Evolutionary conservation across 2,797 vertebrate genomes (phyloP).

Genomic region (Peromyscus aztecus): DNA sequence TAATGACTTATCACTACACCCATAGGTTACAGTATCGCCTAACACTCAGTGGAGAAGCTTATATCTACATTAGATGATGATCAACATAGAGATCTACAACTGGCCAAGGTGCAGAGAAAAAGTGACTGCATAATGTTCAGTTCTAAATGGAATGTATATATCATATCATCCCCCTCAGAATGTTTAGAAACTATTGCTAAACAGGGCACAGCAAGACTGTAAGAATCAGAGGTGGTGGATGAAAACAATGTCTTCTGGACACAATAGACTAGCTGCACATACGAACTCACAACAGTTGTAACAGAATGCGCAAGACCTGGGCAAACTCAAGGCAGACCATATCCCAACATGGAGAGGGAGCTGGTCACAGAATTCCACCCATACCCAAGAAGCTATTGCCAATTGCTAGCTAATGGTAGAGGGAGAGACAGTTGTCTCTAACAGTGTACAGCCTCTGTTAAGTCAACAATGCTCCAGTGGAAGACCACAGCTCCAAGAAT

Average conservation of each 20-base stretch:
- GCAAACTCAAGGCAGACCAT: background rate
- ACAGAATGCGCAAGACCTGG: background rate
- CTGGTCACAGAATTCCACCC: background rate
- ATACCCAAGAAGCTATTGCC: background rate
- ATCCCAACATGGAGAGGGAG: background rate
- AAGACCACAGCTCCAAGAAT: background rate
- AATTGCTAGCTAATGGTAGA: background rate
- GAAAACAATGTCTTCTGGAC: background rate
- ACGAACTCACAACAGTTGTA: background rate
- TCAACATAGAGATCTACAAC: background rate
- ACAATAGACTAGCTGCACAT: background rate
- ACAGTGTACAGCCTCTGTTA: background rate
- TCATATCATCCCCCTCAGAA: background rate
- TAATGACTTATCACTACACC: background rate
- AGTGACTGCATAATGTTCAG: background rate
- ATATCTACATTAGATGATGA: background rate
- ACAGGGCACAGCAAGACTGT: background rate
- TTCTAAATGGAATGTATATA: background rate
- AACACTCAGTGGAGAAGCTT: background rate
- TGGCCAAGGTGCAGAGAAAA: background rate
- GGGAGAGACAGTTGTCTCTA: background rate
- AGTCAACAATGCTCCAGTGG: background rate
- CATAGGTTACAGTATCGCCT: background rate
- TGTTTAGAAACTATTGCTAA: background rate
- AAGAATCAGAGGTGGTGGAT: background rate